Evolutionary conservation across 2,797 vertebrate species (phyloP).

Genomic region (Macroramphosus scolopax): DNA sequence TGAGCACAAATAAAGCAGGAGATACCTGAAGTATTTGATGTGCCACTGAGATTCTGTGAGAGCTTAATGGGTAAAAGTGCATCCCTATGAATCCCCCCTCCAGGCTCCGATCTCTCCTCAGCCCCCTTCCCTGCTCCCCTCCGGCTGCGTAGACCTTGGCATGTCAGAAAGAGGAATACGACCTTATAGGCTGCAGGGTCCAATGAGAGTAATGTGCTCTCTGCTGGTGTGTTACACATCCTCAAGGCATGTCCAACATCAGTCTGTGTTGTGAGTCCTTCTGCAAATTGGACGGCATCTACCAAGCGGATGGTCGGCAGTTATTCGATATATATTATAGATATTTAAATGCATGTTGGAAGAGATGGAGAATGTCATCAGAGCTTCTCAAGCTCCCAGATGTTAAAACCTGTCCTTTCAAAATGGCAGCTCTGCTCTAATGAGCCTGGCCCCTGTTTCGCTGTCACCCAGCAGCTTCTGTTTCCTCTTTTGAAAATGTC

Average conservation of each 20-base stretch:
- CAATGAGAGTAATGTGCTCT: conserved; percentile 9
- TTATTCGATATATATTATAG: too few species aligned
- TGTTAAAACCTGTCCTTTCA: conserved; percentile 55
- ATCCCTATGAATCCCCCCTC: conserved; percentile 2
- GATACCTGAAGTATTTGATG: conserved; percentile 35
- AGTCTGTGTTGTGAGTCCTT: too few species aligned
- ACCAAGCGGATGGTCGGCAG: too few species aligned
- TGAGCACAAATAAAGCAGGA: too few species aligned
- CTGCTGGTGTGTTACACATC: conserved; percentile 40
- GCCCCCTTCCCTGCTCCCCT: not conserved
- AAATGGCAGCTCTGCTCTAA: conserved; percentile 57
- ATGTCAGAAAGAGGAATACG: conserved; percentile 58
- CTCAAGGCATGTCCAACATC: conserved; percentile 25
- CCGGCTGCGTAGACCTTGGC: conserved; percentile 38
- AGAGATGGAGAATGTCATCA: conserved; percentile 32
- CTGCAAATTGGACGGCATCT: too few species aligned
- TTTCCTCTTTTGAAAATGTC: conserved; percentile 56
- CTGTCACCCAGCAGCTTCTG: conserved; percentile 30
- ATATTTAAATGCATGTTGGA: too few species aligned
- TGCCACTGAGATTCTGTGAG: conserved; percentile 39
- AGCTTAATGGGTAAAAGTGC: conserved; percentile 46
- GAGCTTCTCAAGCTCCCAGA: conserved; percentile 20
- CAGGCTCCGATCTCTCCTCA: not conserved
- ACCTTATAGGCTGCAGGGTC: conserved; percentile 43
- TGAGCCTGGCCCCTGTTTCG: conserved; percentile 26